phyloP scores from a whole-genome alignment of 1,140 invertebrate species.

The Drosophila bocki region DNA sequence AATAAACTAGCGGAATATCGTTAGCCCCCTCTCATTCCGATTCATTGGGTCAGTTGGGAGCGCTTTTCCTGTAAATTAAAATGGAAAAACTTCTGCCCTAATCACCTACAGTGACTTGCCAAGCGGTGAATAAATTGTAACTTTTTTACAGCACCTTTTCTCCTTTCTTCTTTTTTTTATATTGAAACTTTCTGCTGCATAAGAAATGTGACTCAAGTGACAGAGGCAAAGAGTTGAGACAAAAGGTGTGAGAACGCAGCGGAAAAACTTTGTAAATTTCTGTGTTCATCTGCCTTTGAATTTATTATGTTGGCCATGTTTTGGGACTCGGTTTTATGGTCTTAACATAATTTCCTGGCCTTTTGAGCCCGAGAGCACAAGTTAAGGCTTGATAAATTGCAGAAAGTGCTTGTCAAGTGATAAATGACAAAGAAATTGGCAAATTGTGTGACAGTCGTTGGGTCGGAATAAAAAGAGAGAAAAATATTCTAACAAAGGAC shows the following conservation, averaged over 20 bases:
- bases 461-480: background rate
- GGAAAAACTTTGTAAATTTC: slow-evolving; percentile 25
- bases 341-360: slow-evolving; percentile 59
- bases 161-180: background rate
- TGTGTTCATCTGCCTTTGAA: slow-evolving; percentile 23
- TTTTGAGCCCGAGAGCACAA: slow-evolving; percentile 61
- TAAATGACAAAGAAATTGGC: slow-evolving; percentile 78
- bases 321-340: slow-evolving; percentile 12
- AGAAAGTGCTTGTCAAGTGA: slow-evolving; percentile 61
- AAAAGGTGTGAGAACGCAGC: slow-evolving; percentile 12
- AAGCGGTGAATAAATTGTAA: slow-evolving; percentile 46
- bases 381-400: slow-evolving; percentile 79
- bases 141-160: slow-evolving; percentile 14
- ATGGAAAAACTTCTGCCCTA: slow-evolving; percentile 27
- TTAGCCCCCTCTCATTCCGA: slow-evolving; percentile 3
- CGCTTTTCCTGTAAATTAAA: slow-evolving; percentile 39
- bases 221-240: slow-evolving; percentile 18
- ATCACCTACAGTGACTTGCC: slow-evolving; percentile 33
- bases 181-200: slow-evolving; percentile 32
- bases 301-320: slow-evolving; percentile 29
- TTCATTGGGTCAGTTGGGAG: slow-evolving; percentile 24
- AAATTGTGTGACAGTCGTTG: slow-evolving; percentile 56
- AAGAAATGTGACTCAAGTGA: slow-evolving; percentile 30
- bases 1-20: slow-evolving; percentile 26
- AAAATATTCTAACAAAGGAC: slow-evolving; percentile 29